Evolutionary conservation across 1,140 invertebrate species (phyloP).

Genomic region (Tenebrio molitor): DNA sequence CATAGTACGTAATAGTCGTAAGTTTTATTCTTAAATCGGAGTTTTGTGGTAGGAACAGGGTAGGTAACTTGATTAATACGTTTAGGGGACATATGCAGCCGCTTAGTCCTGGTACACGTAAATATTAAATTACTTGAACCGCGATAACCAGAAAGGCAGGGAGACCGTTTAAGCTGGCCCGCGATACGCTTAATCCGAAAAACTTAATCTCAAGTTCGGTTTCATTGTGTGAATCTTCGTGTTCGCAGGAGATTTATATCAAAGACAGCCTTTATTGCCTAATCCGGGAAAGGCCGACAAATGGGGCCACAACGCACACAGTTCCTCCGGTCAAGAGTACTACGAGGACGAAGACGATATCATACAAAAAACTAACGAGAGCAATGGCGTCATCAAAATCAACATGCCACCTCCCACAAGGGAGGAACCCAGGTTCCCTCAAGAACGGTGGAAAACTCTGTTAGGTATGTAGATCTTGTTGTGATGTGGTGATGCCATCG

Average conservation of each 20-base stretch:
- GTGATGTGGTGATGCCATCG: constrained; percentile 17
- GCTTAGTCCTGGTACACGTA: no score
- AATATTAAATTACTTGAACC: no score
- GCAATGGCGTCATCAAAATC: constrained; percentile 67
- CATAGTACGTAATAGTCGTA: no score
- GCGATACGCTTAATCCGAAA: no score
- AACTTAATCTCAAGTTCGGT: not conserved
- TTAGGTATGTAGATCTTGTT: constrained; percentile 67
- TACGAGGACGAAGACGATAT: constrained; percentile 63
- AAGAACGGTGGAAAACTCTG: constrained; percentile 81
- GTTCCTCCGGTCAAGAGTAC: constrained; percentile 53
- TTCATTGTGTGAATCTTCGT: constrained; percentile 16
- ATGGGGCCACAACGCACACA: constrained; percentile 54
- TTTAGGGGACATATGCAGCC: no score
- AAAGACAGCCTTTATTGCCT: constrained; percentile 64
- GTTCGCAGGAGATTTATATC: constrained; percentile 64
- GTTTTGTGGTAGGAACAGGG: no score
- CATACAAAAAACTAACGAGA: constrained; percentile 52
- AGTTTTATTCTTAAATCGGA: no score
- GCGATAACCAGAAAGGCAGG: no score
- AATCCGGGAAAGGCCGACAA: constrained; percentile 58
- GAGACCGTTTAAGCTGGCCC: no score
- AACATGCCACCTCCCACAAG: constrained; percentile 67
- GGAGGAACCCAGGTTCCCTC: constrained; percentile 76
- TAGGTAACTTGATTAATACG: no score